Evolutionary conservation across 2,888 invertebrate genomes (phyloP).

Genomic region (Hirudinaria manillensis): DNA sequence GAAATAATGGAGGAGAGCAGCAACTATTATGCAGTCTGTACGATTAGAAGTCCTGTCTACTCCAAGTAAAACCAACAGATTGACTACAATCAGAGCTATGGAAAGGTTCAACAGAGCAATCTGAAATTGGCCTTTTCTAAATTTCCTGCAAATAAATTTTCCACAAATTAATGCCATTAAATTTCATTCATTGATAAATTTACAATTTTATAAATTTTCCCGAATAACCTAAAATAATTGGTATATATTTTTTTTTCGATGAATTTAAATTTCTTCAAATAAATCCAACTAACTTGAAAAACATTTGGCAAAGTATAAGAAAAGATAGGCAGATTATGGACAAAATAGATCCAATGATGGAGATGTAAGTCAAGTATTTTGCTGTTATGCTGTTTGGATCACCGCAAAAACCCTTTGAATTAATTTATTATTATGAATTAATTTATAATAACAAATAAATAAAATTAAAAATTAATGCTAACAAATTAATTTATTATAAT

Average conservation of each 20-base stretch:
- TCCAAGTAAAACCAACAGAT: conserved; percentile 56
- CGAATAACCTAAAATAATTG: not conserved
- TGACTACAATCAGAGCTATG: conserved; percentile 61
- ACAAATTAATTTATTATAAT: too few relatives aligned
- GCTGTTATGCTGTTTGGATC: not conserved
- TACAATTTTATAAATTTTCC: not conserved
- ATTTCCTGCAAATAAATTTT: conserved; percentile 9
- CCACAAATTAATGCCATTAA: not conserved
- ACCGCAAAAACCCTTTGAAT: conserved; percentile 1
- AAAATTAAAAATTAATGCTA: not conserved
- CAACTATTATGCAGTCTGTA: conserved; percentile 60
- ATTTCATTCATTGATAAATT: not conserved
- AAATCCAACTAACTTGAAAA: conserved; percentile 10
- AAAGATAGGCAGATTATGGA: conserved; percentile 13
- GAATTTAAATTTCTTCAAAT: not conserved
- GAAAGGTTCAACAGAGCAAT: conserved; percentile 65
- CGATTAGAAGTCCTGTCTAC: conserved; percentile 46
- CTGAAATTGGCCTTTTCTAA: conserved; percentile 57
- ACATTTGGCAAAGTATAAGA: conserved; percentile 4
- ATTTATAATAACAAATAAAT: not conserved
- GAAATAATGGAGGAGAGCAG: conserved; percentile 65
- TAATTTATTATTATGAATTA: too few relatives aligned
- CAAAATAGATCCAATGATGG: not conserved
- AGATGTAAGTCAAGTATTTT: not conserved
- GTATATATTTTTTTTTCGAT: not conserved